Conservation (phyloP, 2,113 vertebrate genomes). For the Macroglossus sobrinus region DNA sequence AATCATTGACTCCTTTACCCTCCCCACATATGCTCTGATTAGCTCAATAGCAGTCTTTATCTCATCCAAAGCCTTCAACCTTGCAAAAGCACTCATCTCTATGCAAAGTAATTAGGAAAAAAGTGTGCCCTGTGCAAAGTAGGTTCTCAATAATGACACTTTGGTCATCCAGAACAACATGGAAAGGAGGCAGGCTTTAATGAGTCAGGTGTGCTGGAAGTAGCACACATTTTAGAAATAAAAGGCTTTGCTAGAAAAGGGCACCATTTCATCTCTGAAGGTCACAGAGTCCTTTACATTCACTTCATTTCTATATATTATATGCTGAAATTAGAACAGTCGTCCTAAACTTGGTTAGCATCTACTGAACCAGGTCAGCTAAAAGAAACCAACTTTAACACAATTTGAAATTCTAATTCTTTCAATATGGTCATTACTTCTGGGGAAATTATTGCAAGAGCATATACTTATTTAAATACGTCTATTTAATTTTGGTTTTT, state of each 20-base stretch:
- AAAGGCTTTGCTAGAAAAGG: conserved; percentile 45
- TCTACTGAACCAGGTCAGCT: conserved; percentile 49
- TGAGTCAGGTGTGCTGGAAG: conserved; percentile 36
- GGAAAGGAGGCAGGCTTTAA: conserved; percentile 14
- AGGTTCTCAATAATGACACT: conserved; percentile 43
- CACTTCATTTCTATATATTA: conserved; percentile 38
- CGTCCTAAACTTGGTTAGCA: conserved; percentile 39
- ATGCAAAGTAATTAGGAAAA: conserved; percentile 59
- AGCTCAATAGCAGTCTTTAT: conserved; percentile 58
- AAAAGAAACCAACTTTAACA: conserved; percentile 41
- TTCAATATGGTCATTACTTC: conserved; percentile 35
- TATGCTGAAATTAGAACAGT: conserved; percentile 51
- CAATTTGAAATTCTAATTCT: conserved; percentile 62
- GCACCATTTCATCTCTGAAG: conserved; percentile 43
- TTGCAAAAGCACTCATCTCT: conserved; percentile 63
- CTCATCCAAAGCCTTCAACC: conserved; percentile 48
- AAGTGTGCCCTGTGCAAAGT: conserved; percentile 33
- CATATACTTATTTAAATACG: conserved; percentile 12
- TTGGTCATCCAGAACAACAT: conserved; percentile 44
- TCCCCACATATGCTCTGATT: conserved; percentile 59
- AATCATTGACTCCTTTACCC: not conserved
- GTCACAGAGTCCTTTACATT: not conserved
- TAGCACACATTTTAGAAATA: conserved; percentile 32
- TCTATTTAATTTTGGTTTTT: conserved; percentile 34
- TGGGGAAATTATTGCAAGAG: conserved; percentile 24